Conservation (phyloP, 2,113 vertebrate genomes). For the Halichoeres trimaculatus region DNA sequence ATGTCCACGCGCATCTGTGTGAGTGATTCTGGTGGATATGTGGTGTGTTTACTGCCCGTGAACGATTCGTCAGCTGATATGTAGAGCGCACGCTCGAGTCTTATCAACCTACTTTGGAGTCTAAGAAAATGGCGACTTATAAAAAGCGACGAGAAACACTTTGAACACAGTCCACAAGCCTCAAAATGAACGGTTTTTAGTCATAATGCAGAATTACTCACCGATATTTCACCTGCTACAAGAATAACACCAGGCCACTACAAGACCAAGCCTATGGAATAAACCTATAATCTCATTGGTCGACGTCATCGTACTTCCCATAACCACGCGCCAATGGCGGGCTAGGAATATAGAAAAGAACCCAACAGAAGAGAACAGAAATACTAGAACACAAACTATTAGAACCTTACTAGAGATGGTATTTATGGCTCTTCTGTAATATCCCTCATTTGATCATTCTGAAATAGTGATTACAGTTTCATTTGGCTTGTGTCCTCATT, state of each 20-base stretch:
- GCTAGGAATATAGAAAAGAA: constrained; percentile 3
- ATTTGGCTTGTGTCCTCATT: too few species aligned
- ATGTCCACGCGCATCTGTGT: background rate
- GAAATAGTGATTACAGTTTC: too few species aligned
- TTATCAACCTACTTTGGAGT: constrained; percentile 16
- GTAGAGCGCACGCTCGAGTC: constrained; percentile 24
- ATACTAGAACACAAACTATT: background rate
- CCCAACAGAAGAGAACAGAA: background rate
- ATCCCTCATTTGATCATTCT: too few species aligned
- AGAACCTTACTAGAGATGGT: too few species aligned
- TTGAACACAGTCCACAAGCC: background rate
- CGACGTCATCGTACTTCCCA: constrained; percentile 58
- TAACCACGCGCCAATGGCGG: constrained; percentile 51
- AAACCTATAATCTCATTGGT: constrained; percentile 70
- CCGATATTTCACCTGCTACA: constrained; percentile 56
- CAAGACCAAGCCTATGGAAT: constrained; percentile 55
- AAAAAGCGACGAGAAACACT: background rate
- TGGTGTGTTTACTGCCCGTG: constrained; percentile 10
- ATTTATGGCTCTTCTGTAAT: too few species aligned
- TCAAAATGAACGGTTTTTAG: background rate
- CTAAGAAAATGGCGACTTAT: background rate
- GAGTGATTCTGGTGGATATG: background rate
- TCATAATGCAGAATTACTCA: constrained; percentile 55
- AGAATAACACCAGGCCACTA: constrained; percentile 69
- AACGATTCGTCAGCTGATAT: background rate